Percentiles rank a stretch among this genome's conserved stretches.
Conservation (phyloP, 1,140 invertebrate species). For the Venturia canescens region DNA sequence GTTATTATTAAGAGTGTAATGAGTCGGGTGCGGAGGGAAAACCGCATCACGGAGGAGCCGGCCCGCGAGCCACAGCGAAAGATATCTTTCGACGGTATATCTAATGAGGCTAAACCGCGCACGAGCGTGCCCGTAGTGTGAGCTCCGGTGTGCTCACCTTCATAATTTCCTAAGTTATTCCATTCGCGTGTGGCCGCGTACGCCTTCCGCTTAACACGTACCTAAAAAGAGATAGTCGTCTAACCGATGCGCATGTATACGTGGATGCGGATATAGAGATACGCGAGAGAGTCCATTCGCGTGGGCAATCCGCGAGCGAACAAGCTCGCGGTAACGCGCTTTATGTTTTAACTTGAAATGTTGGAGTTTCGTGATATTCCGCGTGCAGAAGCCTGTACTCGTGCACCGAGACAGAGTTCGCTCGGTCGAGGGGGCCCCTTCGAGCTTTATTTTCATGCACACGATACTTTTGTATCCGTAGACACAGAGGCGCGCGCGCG, state of each 20-base stretch:
- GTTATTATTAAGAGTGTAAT: neutral
- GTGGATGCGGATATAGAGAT: neutral
- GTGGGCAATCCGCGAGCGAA: neutral
- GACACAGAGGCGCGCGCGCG: too few relatives aligned
- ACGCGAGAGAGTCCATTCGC: neutral
- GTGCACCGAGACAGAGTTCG: too few relatives aligned
- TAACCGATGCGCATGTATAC: neutral
- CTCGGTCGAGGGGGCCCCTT: neutral
- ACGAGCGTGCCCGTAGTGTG: conserved; percentile 65
- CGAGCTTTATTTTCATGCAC: neutral
- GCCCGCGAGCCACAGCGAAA: conserved; percentile 52
- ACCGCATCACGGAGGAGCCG: conserved; percentile 41
- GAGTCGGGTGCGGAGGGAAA: conserved; percentile 25
- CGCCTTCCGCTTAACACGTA: conserved; percentile 57
- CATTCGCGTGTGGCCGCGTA: conserved; percentile 71
- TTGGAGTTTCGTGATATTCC: conserved; percentile 58
- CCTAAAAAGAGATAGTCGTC: conserved; percentile 57
- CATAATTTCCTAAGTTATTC: conserved; percentile 76
- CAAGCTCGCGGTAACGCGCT: conserved; percentile 11
- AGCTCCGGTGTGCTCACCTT: conserved; percentile 53
- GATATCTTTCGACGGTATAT: conserved; percentile 72
- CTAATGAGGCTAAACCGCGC: conserved; percentile 76
- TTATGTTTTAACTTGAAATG: conserved; percentile 63
- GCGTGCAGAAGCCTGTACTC: neutral
- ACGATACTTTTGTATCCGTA: too few relatives aligned